Evolutionary conservation across 2,113 vertebrate genomes (phyloP), one percentile per base, ranked within the genome.

Genomic region (Camelus bactrianus): DNA sequence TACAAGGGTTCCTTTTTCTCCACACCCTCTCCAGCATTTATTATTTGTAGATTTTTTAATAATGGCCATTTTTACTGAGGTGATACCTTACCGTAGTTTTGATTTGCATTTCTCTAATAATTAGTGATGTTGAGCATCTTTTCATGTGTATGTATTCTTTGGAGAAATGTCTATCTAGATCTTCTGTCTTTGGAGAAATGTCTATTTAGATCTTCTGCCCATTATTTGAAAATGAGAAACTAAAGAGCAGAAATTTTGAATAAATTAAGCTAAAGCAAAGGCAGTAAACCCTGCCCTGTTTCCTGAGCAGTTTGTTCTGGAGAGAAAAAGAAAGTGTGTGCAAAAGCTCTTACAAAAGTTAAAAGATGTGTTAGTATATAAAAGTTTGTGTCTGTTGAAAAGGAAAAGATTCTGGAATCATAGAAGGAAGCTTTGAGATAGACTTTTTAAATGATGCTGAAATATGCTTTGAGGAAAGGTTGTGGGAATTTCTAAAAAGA

Each of bases 401-500:
- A 95, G 38, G 67, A 92, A 96, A 93, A 88, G 52, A 54, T 69
- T 91, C 46, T 70, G 95, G 62, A 94, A 81, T 82, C 38, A 67
- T 32, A 90, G 65, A 84, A 80, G 93, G 22, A 86, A 93, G 50
- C 19, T 70, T 93, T 93, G 93, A 89, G 82, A 96, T 70, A 70
- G 32, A 86, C 75, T 93, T 83, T 77, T 81, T 13, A 48, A 95
- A 92, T 73, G 62, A 95, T 88, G 24, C 58, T 96, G 35, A 96
- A 96, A 67, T 93, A 84, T 64, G 35, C 77, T 86, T 93, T 89
- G 91, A 97, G 73, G 91, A 90, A 93, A 97, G 60, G 62, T 86
- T 93, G 64, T 96, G 76, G 65, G 67, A 10, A 89, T 91, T 88
- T 96, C 89, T 86, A 91, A 96, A 96, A 95, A 88, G 83, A 96